Evolutionary conservation across 2,888 invertebrate species (phyloP).

Genomic region (Yponomeuta cagnagella): DNA sequence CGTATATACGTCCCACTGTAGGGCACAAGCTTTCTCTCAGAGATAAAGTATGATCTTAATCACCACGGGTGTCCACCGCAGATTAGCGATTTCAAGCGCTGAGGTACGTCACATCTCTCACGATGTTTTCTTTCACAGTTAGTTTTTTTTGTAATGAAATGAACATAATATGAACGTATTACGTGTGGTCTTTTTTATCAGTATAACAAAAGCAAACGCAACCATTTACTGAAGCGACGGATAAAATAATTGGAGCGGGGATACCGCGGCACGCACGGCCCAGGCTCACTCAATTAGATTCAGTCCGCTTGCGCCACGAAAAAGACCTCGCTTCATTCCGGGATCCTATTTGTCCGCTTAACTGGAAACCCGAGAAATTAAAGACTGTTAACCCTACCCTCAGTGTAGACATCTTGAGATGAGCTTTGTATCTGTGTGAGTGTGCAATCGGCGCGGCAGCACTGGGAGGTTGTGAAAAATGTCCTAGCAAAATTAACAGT

Average conservation of each 20-base stretch:
- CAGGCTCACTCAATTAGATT: neutral
- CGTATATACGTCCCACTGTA: too few species aligned
- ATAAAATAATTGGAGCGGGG: slow-evolving; percentile 46
- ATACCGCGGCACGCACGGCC: slow-evolving; percentile 32
- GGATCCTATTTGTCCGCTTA: neutral
- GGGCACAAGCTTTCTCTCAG: too few species aligned
- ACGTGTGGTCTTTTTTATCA: neutral
- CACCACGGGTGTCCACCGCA: too few species aligned
- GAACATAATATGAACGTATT: neutral
- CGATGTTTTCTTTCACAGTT: too few species aligned
- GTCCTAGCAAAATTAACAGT: too few species aligned
- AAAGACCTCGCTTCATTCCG: neutral
- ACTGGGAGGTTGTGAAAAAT: too few species aligned
- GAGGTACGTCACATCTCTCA: too few species aligned
- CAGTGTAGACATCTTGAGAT: too few species aligned
- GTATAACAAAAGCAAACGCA: neutral
- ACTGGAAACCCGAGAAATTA: slow-evolving; percentile 3
- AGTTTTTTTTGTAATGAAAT: neutral
- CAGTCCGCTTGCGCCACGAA: neutral
- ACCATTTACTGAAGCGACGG: slow-evolving; percentile 10
- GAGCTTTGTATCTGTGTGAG: too few species aligned
- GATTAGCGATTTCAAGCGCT: too few species aligned
- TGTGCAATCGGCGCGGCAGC: too few species aligned
- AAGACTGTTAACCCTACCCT: neutral
- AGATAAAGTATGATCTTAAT: too few species aligned